phyloP scores from a whole-genome alignment of 2,888 invertebrate species.

The Thecophora atra region DNA sequence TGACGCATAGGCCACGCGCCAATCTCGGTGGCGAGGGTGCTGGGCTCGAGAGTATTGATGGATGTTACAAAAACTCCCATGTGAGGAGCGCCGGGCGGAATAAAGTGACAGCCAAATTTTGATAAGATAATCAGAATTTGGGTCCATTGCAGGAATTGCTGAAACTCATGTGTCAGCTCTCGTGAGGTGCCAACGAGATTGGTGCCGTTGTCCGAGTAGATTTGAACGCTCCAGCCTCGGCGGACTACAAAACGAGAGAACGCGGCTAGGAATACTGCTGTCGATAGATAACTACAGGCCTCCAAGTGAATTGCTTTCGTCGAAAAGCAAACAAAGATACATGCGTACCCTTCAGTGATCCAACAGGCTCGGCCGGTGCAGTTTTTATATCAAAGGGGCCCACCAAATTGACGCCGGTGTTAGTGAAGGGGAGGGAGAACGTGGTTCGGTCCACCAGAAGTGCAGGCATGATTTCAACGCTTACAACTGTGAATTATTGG shows the following conservation, averaged over 20 bases:
- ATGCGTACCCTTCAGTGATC: too few species aligned
- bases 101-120: not conserved
- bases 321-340: too few species aligned
- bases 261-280: too few species aligned
- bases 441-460: not conserved
- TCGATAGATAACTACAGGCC: too few species aligned
- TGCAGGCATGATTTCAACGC: not conserved
- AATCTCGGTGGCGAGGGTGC: too few species aligned
- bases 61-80: not conserved
- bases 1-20: too few species aligned
- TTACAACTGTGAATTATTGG: slow-evolving; percentile 19
- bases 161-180: not conserved
- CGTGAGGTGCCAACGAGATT: not conserved
- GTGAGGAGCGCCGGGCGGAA: not conserved
- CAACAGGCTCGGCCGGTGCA: too few species aligned
- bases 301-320: too few species aligned
- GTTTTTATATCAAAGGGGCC: too few species aligned
- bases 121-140: not conserved
- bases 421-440: not conserved
- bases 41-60: too few species aligned
- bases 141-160: not conserved
- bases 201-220: not conserved
- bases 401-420: too few species aligned
- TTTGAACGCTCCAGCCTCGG: not conserved
- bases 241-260: not conserved